Evolutionary conservation across 2,113 vertebrate species (phyloP).

Genomic region (Rutilus rutilus): DNA sequence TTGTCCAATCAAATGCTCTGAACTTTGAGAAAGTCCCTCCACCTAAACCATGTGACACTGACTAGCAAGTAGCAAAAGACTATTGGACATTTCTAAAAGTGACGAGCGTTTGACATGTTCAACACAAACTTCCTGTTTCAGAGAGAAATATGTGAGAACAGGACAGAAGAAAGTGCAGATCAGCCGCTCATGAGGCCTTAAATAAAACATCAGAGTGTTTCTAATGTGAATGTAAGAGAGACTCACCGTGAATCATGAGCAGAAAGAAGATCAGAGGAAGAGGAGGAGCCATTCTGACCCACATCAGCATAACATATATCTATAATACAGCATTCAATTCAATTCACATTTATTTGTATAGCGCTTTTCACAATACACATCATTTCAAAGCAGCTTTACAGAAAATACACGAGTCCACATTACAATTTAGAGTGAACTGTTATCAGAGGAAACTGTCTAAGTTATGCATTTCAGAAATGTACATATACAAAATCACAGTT

Average conservation of each 20-base stretch:
- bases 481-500: too few species aligned
- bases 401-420: too few species aligned
- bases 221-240: neutral
- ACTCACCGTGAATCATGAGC: constrained; percentile 13
- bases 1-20: neutral
- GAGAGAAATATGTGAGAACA: neutral
- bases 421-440: too few species aligned
- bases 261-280: constrained; percentile 13
- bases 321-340: neutral
- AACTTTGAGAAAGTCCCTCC: neutral
- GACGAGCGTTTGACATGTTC: too few species aligned
- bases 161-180: too few species aligned
- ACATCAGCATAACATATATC: neutral
- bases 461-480: too few species aligned
- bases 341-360: too few species aligned
- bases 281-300: neutral
- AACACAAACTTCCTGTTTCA: neutral
- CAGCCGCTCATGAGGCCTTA: too few species aligned
- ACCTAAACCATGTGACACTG: neutral
- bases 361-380: too few species aligned
- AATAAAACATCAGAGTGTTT: too few species aligned
- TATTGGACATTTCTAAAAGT: neutral
- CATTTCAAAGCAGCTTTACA: too few species aligned
- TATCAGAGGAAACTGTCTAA: too few species aligned
- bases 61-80: neutral